Percentiles rank a stretch among this genome's conserved stretches.
These are phyloP conservation scores for Polyploca ridens DNA, from an alignment of 2,888 invertebrate species.

Conservation along the genomic window DNA sequence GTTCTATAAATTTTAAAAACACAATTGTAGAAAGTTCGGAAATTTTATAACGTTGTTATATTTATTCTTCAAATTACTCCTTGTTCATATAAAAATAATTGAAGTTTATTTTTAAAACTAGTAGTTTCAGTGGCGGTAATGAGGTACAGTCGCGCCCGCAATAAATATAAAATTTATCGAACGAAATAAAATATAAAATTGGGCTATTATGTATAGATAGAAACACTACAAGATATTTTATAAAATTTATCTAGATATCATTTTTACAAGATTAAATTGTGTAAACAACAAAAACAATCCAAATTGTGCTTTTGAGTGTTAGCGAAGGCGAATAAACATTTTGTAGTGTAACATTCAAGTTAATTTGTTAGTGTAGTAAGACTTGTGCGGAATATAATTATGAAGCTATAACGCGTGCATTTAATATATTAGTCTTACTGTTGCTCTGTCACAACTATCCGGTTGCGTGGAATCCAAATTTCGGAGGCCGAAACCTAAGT, in stretches of 20 bases:
- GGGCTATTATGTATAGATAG: not conserved
- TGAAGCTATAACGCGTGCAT: constrained; percentile 58
- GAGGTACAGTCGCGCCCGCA: too few species aligned
- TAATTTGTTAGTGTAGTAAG: constrained; percentile 27
- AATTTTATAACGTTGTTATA: too few species aligned
- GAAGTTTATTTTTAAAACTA: too few species aligned
- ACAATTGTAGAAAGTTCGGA: not conserved
- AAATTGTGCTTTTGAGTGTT: not conserved
- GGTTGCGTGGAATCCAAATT: constrained; percentile 74
- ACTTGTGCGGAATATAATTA: constrained; percentile 44
- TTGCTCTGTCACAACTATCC: constrained; percentile 71
- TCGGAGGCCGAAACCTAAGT: constrained; percentile 75
- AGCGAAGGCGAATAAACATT: not conserved
- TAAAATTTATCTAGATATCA: not conserved
- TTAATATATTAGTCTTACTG: constrained; percentile 71
- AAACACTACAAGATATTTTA: not conserved
- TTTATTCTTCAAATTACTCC: too few species aligned
- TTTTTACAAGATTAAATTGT: not conserved
- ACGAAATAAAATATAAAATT: not conserved
- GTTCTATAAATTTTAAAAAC: too few species aligned
- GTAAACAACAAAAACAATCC: not conserved
- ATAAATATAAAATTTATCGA: too few species aligned
- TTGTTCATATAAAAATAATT: too few species aligned
- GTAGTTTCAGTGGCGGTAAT: too few species aligned
- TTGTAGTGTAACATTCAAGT: constrained; percentile 8